A percentile compares a stretch with the other conserved stretches of the same genome.
Evolutionary conservation across 2,888 invertebrate genomes (phyloP).

Genomic region (Plusia festucae): DNA sequence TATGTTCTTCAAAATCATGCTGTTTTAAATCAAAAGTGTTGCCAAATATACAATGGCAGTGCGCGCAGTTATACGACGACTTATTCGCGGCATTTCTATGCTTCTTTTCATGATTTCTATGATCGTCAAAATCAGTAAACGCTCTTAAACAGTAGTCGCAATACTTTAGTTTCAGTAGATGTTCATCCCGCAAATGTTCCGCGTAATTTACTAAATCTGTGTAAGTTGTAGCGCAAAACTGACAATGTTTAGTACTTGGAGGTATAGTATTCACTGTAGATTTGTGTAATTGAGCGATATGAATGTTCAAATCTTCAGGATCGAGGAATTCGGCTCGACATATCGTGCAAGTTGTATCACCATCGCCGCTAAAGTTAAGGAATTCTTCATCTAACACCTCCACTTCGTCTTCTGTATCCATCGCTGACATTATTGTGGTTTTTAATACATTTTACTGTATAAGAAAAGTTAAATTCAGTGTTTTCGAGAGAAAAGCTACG

Average conservation of each 20-base stretch:
- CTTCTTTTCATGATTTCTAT: conserved; percentile 66
- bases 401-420: conserved; percentile 24
- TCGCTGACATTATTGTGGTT: conserved; percentile 39
- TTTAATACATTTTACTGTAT: neutral
- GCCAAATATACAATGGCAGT: conserved; percentile 65
- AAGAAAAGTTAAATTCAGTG: neutral
- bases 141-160: conserved; percentile 72
- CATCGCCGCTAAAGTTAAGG: conserved; percentile 16
- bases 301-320: conserved; percentile 71
- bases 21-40: conserved; percentile 58
- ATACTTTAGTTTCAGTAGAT: conserved; percentile 62
- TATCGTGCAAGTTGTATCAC: conserved; percentile 47
- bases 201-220: conserved; percentile 66
- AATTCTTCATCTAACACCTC: conserved; percentile 36
- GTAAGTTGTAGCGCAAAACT: conserved; percentile 66
- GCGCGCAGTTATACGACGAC: conserved; percentile 66
- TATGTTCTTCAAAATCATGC: conserved; percentile 63
- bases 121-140: conserved; percentile 56
- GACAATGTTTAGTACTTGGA: conserved; percentile 59
- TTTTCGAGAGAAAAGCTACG: neutral
- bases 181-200: conserved; percentile 70
- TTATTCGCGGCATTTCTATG: conserved; percentile 58
- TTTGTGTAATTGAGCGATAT: conserved; percentile 72
- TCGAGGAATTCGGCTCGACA: conserved; percentile 74
- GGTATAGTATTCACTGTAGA: neutral